Conservation (phyloP, 1,140 invertebrate species). For the Meteorus sp. region DNA sequence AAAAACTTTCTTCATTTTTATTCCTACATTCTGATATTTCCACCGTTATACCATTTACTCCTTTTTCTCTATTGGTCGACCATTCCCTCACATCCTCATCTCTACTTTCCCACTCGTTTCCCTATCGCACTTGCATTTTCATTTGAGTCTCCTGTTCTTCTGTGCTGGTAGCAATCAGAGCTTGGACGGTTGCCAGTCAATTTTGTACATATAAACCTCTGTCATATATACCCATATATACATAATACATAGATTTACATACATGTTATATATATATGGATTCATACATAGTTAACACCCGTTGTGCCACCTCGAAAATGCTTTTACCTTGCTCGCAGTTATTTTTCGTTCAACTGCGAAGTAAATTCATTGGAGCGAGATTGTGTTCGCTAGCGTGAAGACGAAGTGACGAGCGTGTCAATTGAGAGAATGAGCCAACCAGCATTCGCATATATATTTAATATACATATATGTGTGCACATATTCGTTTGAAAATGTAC, state of each 20-base stretch:
- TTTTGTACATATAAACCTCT: no score
- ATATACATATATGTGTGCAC: no score
- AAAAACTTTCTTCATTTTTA: conserved; percentile 27
- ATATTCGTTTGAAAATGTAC: no score
- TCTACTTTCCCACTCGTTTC: not conserved
- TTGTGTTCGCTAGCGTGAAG: not conserved
- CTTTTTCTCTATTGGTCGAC: no score
- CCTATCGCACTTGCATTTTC: conserved; percentile 13
- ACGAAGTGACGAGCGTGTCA: not conserved
- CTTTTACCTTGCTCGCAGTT: conserved; percentile 1
- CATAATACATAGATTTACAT: no score
- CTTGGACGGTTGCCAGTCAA: conserved; percentile 25
- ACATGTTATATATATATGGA: no score
- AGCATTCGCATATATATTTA: no score
- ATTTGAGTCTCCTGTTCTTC: no score
- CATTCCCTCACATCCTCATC: not conserved
- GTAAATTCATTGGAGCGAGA: not conserved
- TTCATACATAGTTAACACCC: not conserved
- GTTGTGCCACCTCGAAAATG: conserved; percentile 15
- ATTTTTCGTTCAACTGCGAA: not conserved
- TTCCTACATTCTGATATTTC: not conserved
- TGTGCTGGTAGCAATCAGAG: conserved; percentile 25
- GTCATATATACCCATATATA: no score
- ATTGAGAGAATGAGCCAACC: no score
- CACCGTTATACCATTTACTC: not conserved